Evolutionary conservation across 2,113 vertebrate species (phyloP), one percentile per base, ranked within the genome.

Genomic region (Amblyornis subalaris): DNA sequence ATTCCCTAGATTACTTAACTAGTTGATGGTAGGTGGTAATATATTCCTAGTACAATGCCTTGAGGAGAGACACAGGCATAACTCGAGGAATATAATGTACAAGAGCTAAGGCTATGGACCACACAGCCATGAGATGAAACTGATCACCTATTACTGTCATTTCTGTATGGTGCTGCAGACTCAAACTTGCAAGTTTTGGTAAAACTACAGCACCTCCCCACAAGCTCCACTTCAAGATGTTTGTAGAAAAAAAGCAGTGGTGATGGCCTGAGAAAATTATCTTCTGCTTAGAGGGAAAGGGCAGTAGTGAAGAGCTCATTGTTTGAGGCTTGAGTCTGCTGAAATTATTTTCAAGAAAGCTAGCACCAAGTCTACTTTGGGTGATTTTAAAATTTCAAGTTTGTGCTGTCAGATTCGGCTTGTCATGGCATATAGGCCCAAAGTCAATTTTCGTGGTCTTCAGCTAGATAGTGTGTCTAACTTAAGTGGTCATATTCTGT

Each of bases 391-490:
- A 47, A 80, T 67, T 76, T 50, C 29, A 26, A 4, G n/a, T 60
- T 71, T 48, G 6, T 42, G 9, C 25, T 61, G 22, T 65, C 12
- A 72, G 21, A 50, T 85, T 73, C 81, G 16, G 6, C 4, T 23
- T 62, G 21, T 33, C 7, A 8, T 23, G 7, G 11, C 4, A 54
- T 47, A 20, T 12, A 57, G 12, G 14, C 4, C 22, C 42, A 66
- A 54, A 74, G 15, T 5, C 1, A 55, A 4, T 48, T 53, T 55
- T 65, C 23, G 2, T 21, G 9, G 6, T 79, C 33, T 8, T 61
- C 10, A 47, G 21, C 10, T 57, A 42, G 5, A 21, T 18, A 19
- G 7, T 1, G 0, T n/a, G 6, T 45, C 11, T 53, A 33, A 36
- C 13, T 36, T 26, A 69, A 50, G 14, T 15, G 11, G 5, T 20